Conservation (phyloP, 1,140 invertebrate species). For the Gonioctena quinquepunctata region DNA sequence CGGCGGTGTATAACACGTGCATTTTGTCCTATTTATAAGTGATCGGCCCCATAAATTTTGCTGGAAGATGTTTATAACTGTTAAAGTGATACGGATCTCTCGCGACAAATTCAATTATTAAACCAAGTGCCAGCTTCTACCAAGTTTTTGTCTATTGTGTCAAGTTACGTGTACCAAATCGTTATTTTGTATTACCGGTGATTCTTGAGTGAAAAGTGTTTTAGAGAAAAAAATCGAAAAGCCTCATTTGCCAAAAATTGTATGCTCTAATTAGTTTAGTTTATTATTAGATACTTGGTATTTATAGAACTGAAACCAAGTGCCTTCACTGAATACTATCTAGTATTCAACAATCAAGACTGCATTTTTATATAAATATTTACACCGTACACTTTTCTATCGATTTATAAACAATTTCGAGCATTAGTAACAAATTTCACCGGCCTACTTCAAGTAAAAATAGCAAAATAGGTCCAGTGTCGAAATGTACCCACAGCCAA, state of each 20-base stretch:
- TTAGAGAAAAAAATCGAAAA: too few relatives aligned
- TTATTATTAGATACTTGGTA: not conserved
- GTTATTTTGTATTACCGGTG: too few relatives aligned
- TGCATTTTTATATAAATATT: not conserved
- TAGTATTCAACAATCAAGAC: not conserved
- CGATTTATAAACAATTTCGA: not conserved
- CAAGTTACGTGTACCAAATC: too few relatives aligned
- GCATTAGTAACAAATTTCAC: not conserved
- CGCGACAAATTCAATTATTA: too few relatives aligned
- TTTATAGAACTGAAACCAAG: not conserved
- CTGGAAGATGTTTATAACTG: too few relatives aligned
- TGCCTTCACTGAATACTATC: not conserved
- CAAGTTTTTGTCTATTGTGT: too few relatives aligned
- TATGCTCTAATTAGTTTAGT: not conserved
- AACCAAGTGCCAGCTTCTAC: too few relatives aligned
- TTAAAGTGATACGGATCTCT: too few relatives aligned
- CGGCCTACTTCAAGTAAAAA: not conserved
- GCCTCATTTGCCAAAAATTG: too few relatives aligned
- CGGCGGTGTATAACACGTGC: not conserved
- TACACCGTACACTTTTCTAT: not conserved
- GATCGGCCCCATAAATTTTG: not conserved
- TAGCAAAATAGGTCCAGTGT: conserved; percentile 2
- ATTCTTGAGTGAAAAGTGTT: too few relatives aligned
- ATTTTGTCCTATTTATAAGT: not conserved
- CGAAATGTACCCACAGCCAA: not conserved